phyloP scores from a whole-genome alignment of 2,113 vertebrate genomes.

The Leptosomus discolor region DNA sequence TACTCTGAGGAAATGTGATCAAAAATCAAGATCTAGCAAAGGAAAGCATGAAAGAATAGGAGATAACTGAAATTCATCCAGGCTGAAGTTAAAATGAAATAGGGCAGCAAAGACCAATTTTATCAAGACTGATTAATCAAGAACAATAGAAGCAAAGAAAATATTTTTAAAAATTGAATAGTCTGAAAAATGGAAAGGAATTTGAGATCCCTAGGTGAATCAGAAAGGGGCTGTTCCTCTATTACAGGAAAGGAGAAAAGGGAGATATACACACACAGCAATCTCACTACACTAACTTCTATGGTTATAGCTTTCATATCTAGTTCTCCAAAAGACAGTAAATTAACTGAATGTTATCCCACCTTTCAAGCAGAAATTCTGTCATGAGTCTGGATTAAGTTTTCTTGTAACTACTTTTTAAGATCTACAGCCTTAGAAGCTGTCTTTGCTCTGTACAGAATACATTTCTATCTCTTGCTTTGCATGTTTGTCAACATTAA shows the following conservation, averaged over 20 bases:
- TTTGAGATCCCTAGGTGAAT: not conserved
- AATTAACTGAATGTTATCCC: not conserved
- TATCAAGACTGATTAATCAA: not conserved
- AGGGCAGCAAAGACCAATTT: not conserved
- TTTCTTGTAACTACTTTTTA: not conserved
- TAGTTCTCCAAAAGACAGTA: not conserved
- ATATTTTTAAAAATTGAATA: not conserved
- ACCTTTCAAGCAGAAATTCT: not conserved
- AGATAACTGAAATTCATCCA: not conserved
- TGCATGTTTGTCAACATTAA: not conserved
- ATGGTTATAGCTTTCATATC: not conserved
- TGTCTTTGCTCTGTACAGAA: not conserved
- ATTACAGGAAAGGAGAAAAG: not conserved
- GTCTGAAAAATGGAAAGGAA: not conserved
- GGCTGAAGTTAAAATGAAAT: not conserved
- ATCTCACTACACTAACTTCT: not conserved
- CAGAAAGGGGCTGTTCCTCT: not conserved
- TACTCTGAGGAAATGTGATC: not conserved
- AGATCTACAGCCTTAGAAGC: not conserved
- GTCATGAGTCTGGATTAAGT: not conserved
- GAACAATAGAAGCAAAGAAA: not conserved
- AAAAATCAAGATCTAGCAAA: not conserved
- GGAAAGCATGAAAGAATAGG: not conserved
- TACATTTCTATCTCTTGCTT: not conserved
- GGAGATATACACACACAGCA: not conserved